Evolutionary conservation across 1,140 invertebrate species (phyloP).

Genomic region (Doryteuthis pealeii): DNA sequence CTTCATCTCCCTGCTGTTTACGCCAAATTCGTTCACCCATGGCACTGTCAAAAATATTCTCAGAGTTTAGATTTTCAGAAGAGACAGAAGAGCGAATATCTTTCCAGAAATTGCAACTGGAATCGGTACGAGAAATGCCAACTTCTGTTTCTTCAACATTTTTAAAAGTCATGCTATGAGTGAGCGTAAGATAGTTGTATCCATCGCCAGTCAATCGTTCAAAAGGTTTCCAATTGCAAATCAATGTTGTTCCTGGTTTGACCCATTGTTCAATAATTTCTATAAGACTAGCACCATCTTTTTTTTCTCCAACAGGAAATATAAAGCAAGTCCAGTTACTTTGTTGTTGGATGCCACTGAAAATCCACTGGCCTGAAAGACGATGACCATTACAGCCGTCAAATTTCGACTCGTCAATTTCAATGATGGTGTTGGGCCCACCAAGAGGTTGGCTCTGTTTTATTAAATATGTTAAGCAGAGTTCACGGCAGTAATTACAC

Average conservation of each 20-base stretch:
- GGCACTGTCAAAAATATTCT: neutral
- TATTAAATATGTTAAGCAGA: neutral
- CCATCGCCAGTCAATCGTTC: neutral
- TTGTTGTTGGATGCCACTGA: slow-evolving; percentile 11
- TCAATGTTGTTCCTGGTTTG: slow-evolving; percentile 9
- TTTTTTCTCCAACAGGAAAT: slow-evolving; percentile 11
- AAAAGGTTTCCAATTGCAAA: slow-evolving; percentile 11
- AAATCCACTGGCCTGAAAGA: slow-evolving; percentile 17
- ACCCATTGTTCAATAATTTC: slow-evolving; percentile 17
- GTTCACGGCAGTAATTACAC: slow-evolving; percentile 12
- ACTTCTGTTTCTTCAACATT: neutral
- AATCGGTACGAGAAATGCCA: neutral
- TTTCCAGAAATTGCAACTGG: neutral
- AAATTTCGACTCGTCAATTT: slow-evolving; percentile 16
- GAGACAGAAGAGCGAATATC: neutral
- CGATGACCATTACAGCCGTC: slow-evolving; percentile 13
- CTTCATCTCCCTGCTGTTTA: neutral
- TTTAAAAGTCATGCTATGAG: neutral
- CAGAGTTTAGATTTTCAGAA: neutral
- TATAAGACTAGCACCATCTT: slow-evolving; percentile 6
- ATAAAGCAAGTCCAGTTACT: slow-evolving; percentile 10
- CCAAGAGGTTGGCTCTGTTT: slow-evolving; percentile 6
- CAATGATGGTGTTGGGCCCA: neutral
- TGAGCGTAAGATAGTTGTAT: neutral
- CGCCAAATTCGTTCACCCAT: neutral